phyloP scores from a whole-genome alignment of 2,113 vertebrate genomes.

The Oxyruncus cristatus region DNA sequence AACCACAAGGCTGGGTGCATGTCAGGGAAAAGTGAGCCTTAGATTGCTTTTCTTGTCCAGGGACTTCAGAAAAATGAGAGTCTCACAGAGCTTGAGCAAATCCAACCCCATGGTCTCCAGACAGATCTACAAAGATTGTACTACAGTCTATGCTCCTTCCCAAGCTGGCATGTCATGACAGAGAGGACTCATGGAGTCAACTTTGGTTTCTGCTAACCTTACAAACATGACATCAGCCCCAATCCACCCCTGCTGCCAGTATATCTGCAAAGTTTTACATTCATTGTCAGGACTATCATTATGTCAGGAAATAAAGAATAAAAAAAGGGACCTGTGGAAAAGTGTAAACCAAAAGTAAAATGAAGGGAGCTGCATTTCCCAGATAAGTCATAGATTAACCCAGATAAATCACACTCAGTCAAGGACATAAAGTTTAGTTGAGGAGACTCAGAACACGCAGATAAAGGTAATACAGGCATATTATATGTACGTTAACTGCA shows the following conservation, averaged over 20 bases:
- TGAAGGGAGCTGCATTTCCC: background rate
- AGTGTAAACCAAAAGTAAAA: background rate
- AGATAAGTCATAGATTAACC: background rate
- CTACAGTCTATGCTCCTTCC: background rate
- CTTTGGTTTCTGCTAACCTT: background rate
- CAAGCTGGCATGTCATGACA: background rate
- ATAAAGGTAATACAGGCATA: background rate
- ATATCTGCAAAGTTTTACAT: background rate
- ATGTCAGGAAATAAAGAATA: background rate
- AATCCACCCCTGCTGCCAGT: background rate
- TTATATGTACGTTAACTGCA: background rate
- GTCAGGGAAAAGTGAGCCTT: background rate
- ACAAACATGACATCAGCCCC: background rate
- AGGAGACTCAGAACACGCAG: background rate
- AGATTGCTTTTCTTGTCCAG: background rate
- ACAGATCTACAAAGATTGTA: background rate
- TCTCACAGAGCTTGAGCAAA: background rate
- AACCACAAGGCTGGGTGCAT: background rate
- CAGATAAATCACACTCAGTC: background rate
- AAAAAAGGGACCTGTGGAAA: background rate
- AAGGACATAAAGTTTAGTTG: background rate
- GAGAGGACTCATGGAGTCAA: background rate
- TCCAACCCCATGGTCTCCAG: background rate
- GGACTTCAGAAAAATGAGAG: background rate
- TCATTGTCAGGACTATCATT: background rate